Conservation (phyloP, 2,888 invertebrate genomes). For the Hirtodrosophila confusa region DNA sequence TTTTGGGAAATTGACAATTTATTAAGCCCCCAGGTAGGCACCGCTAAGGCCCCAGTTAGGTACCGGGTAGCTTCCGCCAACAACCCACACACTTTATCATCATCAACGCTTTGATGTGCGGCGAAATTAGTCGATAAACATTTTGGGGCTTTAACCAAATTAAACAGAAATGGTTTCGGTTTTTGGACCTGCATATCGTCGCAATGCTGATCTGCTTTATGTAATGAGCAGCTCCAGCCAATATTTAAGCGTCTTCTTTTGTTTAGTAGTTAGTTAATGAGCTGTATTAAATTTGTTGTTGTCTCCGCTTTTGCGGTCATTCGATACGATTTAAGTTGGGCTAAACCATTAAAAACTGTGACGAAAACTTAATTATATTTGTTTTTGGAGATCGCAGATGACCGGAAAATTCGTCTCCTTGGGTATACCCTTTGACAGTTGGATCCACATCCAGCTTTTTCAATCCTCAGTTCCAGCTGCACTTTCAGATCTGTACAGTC, state of each 20-base stretch:
- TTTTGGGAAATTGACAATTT: constrained; percentile 50
- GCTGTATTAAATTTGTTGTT: constrained; percentile 60
- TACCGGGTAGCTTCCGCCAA: constrained; percentile 33
- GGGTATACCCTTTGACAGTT: no score
- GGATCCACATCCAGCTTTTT: no score
- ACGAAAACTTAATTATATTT: constrained; percentile 15
- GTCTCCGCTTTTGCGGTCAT: constrained; percentile 12
- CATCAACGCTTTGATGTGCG: constrained; percentile 45
- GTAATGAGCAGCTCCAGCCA: constrained; percentile 51
- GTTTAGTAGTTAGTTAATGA: constrained; percentile 53
- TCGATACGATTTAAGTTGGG: constrained; percentile 12
- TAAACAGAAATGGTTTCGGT: constrained; percentile 7
- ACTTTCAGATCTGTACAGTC: constrained; percentile 2
- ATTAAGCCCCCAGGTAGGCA: constrained; percentile 32
- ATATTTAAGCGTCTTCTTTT: constrained; percentile 38
- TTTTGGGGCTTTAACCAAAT: constrained; percentile 25
- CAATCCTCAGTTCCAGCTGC: no score
- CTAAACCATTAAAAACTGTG: constrained; percentile 26
- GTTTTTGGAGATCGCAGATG: neutral
- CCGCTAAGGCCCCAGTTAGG: constrained; percentile 5
- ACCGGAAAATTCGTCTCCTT: no score
- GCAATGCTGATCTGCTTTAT: constrained; percentile 49
- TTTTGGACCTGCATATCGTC: constrained; percentile 18
- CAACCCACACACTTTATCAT: constrained; percentile 44
- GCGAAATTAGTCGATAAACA: constrained; percentile 46